phyloP scores from a whole-genome alignment of 92 coral and sea anemone species.

The Muricea muricata region DNA sequence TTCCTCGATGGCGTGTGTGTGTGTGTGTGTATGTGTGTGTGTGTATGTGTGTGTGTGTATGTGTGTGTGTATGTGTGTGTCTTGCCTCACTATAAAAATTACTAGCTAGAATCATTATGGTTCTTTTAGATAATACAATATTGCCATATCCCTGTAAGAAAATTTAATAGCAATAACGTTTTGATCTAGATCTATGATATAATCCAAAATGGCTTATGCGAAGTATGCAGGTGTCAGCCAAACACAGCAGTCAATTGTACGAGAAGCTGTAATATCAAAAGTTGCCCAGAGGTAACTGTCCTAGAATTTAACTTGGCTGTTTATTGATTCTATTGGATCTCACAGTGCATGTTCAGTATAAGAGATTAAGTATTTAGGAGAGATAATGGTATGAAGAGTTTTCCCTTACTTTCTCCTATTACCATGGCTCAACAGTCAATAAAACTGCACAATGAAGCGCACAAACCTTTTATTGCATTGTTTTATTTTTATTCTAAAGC shows the following conservation, averaged over 20 bases:
- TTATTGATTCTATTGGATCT: background rate
- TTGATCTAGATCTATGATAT: constrained; percentile 61
- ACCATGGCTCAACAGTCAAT: too few species aligned
- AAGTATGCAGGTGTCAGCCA: constrained; percentile 68
- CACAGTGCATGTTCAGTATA: background rate
- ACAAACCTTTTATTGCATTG: too few species aligned
- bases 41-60: too few species aligned
- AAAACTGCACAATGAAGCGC: too few species aligned
- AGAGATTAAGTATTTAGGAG: background rate
- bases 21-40: too few species aligned
- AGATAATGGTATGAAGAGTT: too few species aligned
- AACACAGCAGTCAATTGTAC: constrained; percentile 62
- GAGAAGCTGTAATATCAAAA: constrained; percentile 76
- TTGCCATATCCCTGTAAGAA: background rate
- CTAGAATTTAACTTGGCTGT: background rate
- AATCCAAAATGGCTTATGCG: constrained; percentile 76
- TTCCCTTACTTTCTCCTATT: too few species aligned
- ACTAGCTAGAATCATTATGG: background rate
- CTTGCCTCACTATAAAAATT: too few species aligned
- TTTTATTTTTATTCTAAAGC: too few species aligned
- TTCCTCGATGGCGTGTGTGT: too few species aligned
- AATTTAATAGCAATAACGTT: background rate
- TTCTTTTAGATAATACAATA: background rate
- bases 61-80: too few species aligned
- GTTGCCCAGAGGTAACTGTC: constrained; percentile 71